Percentiles rank a stretch among this genome's conserved stretches.
Evolutionary conservation across 2,113 vertebrate species (phyloP).

Genomic region (Otus sunia): DNA sequence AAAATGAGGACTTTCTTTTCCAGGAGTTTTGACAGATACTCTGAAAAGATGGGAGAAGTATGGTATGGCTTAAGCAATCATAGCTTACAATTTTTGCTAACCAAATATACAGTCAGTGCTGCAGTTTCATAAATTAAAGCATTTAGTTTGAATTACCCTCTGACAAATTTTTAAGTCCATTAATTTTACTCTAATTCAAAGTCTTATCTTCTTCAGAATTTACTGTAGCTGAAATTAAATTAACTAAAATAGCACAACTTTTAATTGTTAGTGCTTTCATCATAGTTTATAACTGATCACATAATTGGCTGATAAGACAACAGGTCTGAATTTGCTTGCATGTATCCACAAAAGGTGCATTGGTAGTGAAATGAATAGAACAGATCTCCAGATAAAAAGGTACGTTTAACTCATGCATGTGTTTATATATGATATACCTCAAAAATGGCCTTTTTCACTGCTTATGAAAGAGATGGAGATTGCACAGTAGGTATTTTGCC

Average conservation of each 20-base stretch:
- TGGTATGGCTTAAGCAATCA: conserved; percentile 46
- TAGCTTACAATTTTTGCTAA: not conserved
- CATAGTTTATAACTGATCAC: not conserved
- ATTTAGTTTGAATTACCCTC: not conserved
- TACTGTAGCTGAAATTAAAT: not conserved
- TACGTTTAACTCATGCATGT: not conserved
- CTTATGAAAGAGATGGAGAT: not conserved
- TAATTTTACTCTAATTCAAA: not conserved
- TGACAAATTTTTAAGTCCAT: not conserved
- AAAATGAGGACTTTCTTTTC: conserved; percentile 17
- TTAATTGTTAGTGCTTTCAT: not conserved
- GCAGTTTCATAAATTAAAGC: not conserved
- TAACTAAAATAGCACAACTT: not conserved
- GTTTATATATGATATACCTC: not conserved
- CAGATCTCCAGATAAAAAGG: not conserved
- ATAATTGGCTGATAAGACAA: not conserved
- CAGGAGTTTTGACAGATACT: not conserved
- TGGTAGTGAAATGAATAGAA: not conserved
- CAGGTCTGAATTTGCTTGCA: not conserved
- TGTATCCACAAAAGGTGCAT: not conserved
- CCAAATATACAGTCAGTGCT: not conserved
- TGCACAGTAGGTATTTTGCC: not conserved
- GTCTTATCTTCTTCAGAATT: conserved; percentile 27
- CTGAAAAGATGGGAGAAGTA: conserved; percentile 17
- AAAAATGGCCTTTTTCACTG: not conserved